Base-by-base conservation (phyloP, 2,888 invertebrate genomes). In the Mythimna loreyi region DNA sequence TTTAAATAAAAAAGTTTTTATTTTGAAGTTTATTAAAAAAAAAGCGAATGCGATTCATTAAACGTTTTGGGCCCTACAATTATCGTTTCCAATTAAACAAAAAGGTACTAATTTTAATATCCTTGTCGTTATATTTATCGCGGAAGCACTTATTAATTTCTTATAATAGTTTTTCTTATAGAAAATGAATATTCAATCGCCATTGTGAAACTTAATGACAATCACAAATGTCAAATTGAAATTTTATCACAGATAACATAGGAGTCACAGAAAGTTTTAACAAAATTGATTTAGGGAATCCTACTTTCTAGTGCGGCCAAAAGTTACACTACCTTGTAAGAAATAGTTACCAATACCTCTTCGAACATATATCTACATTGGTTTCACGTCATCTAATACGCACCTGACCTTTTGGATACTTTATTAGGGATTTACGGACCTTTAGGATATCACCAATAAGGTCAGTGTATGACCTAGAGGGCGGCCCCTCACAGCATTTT, bases 401-500 rank as follows among this genome's bases (percentile, higher is more conserved):
- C 33, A 36, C 25, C 40, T 65, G 59, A 65, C 75, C 72, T 59
- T 50, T 58, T 43, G n/a, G 78, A 57, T 58, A 58, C 53, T 47
- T 60, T 58, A 53, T 47, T 63, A 55, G 23, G 58, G 72, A 63
- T 71, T 62, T 77, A 61, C 36, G 56, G 56, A 16, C 60, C 66
- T 72, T 57, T 60, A 66, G 28, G 19, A 49, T 47, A 71, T 56
- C 30, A 49, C 47, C 28, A 57, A 57, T 57, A 53, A 78, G 73
- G 73, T 72, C 73, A 75, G 9, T 21, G 56, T 72, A 9, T 28
- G 40, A 52, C 40, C 74, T 61, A 58, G 40, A 19, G 25, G 28
- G 21, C 33, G 40, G 19, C 53, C 49, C 40, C 64, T 56, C 45
- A 1, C 25, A 28, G 11, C 19, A 21, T 55, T 62, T 49, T 43